Percentiles rank a stretch among this genome's conserved stretches.
phyloP scores from a whole-genome alignment of 2,797 vertebrate species.

The Lithobates sylvaticus region DNA sequence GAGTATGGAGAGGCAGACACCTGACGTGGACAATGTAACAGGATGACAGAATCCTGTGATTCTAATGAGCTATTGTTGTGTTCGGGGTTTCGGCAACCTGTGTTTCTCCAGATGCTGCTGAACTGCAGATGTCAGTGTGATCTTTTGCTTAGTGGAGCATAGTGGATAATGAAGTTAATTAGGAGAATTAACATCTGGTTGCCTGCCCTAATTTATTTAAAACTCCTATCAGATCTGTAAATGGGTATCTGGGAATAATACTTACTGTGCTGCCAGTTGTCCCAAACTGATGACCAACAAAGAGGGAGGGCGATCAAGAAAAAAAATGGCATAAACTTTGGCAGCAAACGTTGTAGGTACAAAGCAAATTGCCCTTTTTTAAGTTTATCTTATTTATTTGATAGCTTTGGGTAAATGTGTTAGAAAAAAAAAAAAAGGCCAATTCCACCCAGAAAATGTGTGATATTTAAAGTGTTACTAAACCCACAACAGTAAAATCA shows the following conservation, averaged over 20 bases:
- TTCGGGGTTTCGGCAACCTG: not conserved
- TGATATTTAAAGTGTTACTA: too few relatives aligned
- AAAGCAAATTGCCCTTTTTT: too few relatives aligned
- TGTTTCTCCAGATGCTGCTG: conserved; percentile 1
- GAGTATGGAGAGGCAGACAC: conserved; percentile 17
- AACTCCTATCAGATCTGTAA: not conserved
- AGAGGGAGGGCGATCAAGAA: not conserved
- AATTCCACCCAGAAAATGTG: too few relatives aligned
- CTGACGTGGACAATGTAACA: conserved; percentile 1
- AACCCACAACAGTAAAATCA: too few relatives aligned
- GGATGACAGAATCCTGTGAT: not conserved
- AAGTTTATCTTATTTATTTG: too few relatives aligned
- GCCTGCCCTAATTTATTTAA: conserved; percentile 1
- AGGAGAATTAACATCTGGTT: conserved; percentile 1
- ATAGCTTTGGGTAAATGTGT: too few relatives aligned
- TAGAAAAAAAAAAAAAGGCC: too few relatives aligned
- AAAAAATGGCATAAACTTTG: too few relatives aligned
- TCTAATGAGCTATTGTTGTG: conserved; percentile 28
- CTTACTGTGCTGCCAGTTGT: not conserved
- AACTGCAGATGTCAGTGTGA: not conserved
- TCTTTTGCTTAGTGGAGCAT: not conserved
- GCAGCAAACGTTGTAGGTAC: too few relatives aligned
- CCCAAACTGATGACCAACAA: not conserved
- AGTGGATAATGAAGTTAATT: not conserved
- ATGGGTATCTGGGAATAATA: not conserved